Conservation (phyloP, 2,888 invertebrate species). For the Polia nebulosa region DNA sequence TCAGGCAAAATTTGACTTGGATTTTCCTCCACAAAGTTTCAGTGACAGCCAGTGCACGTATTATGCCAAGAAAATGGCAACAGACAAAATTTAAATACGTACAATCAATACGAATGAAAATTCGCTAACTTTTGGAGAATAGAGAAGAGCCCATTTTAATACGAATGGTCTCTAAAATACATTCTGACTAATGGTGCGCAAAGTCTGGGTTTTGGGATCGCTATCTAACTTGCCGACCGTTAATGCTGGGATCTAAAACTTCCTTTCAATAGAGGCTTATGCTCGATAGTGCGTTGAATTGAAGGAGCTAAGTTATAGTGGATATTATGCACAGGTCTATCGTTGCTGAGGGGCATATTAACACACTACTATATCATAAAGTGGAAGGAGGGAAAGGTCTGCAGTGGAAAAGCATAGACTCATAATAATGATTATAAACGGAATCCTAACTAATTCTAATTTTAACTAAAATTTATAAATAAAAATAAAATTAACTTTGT, state of each 20-base stretch:
- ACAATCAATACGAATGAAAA: constrained; percentile 12
- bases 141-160: constrained; percentile 32
- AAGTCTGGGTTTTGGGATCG: constrained; percentile 41
- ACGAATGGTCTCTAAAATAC: constrained; percentile 43
- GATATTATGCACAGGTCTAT: neutral
- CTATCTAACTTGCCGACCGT: constrained; percentile 42
- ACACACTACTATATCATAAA: neutral
- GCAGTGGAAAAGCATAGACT: too few species aligned
- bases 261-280: constrained; percentile 42
- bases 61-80: constrained; percentile 14
- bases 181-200: constrained; percentile 37
- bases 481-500: too few species aligned
- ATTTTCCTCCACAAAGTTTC: neutral
- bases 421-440: too few species aligned
- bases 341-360: neutral
- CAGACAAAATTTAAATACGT: constrained; percentile 10
- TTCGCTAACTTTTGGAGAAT: constrained; percentile 16
- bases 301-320: constrained; percentile 17
- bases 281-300: constrained; percentile 40
- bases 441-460: too few species aligned
- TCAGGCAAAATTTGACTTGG: neutral
- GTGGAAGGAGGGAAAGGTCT: too few species aligned
- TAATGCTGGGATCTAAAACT: constrained; percentile 41
- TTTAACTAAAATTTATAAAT: too few species aligned
- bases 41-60: neutral